Evolutionary conservation across 2,113 vertebrate genomes (phyloP).

Genomic region (Tragelaphus imberbis): DNA sequence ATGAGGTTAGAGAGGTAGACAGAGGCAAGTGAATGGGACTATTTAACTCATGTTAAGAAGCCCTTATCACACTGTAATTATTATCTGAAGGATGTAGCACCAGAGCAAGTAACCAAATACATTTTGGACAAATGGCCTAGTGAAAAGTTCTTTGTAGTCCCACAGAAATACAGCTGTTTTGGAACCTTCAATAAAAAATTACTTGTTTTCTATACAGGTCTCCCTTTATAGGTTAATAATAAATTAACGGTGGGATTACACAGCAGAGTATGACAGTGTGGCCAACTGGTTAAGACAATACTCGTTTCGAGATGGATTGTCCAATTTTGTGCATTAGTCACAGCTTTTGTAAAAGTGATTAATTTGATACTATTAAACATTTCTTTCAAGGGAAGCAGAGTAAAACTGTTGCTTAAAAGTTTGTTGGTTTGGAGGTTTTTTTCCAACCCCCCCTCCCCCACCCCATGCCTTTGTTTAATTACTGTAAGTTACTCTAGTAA

Average conservation of each 20-base stretch:
- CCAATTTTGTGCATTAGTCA: background rate
- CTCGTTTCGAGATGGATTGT: background rate
- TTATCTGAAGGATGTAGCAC: background rate
- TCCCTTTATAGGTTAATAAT: slow-evolving; percentile 18
- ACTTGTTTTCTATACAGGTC: background rate
- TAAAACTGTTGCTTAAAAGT: slow-evolving; percentile 3
- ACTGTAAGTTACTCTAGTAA: background rate
- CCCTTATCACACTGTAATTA: background rate
- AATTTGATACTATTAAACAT: background rate
- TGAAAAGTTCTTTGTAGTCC: background rate
- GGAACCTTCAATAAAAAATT: background rate
- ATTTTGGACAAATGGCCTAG: background rate
- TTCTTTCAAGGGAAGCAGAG: background rate
- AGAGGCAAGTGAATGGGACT: background rate
- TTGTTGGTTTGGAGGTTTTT: background rate
- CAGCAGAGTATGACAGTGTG: background rate
- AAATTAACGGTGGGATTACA: background rate
- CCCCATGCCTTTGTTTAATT: background rate
- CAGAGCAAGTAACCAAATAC: background rate
- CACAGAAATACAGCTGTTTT: background rate
- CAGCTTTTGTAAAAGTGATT: background rate
- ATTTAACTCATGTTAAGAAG: background rate
- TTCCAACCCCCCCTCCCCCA: background rate
- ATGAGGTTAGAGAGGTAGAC: background rate
- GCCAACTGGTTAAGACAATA: background rate